A percentile compares a stretch with the other conserved stretches of the same genome.
Evolutionary conservation across 64 coral and sea anemone species (phyloP).

Genomic region (Actinia equina): DNA sequence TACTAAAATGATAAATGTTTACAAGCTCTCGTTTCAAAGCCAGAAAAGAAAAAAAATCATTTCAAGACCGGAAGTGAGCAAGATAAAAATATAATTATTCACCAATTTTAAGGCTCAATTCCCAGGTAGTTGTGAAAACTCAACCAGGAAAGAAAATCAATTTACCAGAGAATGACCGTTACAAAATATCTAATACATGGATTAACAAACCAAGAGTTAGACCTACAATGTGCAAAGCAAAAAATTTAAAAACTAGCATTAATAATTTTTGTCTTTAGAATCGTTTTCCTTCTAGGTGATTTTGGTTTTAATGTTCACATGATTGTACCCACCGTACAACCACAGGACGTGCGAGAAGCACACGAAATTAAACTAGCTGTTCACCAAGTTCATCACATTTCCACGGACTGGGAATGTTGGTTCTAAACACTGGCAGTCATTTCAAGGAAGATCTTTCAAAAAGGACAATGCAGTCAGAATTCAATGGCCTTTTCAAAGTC

Average conservation of each 20-base stretch:
- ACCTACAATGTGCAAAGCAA: conserved; percentile 1
- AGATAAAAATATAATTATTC: not conserved
- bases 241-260: not conserved
- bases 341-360: not conserved
- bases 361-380: not conserved
- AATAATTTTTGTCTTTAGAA: not conserved
- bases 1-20: not conserved
- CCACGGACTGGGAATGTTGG: not conserved
- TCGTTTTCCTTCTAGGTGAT: not conserved
- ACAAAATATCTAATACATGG: not conserved
- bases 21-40: not conserved
- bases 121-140: not conserved
- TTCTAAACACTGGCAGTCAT: not conserved
- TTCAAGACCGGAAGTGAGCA: not conserved
- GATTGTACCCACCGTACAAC: not conserved
- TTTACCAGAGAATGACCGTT: not conserved
- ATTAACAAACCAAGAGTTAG: not conserved
- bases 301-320: not conserved
- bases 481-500: not conserved
- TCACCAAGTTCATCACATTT: not conserved
- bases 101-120: not conserved
- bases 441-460: conserved; percentile 6
- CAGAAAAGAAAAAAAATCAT: not conserved
- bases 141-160: not conserved
- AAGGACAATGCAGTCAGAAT: not conserved